These are phyloP conservation scores for Hylomyscus alleni DNA, from an alignment of 2,797 vertebrate genomes.

Conservation along the genomic window DNA sequence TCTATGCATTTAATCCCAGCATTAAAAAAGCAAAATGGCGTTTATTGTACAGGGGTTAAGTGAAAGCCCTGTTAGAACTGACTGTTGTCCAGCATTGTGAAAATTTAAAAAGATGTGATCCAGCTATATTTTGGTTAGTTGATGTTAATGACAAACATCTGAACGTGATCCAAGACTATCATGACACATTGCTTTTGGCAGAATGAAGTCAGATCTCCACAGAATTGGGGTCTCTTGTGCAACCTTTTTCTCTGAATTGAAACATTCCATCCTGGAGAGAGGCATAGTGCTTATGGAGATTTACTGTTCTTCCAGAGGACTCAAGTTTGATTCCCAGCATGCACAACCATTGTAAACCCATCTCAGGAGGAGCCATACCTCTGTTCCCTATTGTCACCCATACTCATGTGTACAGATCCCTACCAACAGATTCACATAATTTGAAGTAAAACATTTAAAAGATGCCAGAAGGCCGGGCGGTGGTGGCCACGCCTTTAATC, in stretches of 20 bases:
- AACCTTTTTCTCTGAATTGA: neutral
- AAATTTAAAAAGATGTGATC: neutral
- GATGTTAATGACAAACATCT: neutral
- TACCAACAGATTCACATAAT: neutral
- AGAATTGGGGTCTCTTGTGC: neutral
- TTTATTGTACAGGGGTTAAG: neutral
- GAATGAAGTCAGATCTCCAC: neutral
- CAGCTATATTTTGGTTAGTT: neutral
- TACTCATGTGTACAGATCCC: neutral
- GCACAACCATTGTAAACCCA: neutral
- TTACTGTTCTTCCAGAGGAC: neutral
- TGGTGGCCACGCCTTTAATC: too few species aligned
- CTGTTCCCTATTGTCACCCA: neutral
- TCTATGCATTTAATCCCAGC: too few species aligned
- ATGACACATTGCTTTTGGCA: neutral
- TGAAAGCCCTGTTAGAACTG: neutral
- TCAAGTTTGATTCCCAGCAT: neutral
- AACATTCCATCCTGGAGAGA: neutral
- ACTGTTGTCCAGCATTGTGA: neutral
- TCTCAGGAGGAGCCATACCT: neutral
- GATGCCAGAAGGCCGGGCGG: neutral
- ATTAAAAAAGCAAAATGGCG: neutral
- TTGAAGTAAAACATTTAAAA: neutral
- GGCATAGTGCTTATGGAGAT: too few species aligned
- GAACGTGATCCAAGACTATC: neutral